Evolutionary conservation across 2,888 invertebrate genomes (phyloP), one percentile per base, ranked within the genome.

Genomic region (Agrotis exclamationis): DNA sequence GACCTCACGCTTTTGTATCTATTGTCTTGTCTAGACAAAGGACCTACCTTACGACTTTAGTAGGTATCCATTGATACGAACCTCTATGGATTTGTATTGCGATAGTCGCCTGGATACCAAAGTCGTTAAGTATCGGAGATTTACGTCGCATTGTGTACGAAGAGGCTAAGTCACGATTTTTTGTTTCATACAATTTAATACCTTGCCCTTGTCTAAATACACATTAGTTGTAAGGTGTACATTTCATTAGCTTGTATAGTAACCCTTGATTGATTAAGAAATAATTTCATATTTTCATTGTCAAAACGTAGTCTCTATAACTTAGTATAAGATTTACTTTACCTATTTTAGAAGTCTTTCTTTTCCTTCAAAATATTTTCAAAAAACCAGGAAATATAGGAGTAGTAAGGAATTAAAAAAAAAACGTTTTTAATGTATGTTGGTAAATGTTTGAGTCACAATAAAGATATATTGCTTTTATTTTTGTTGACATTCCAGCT

Each of bases 361-460:
- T 18, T 54, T 48, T 65, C 22, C 18, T 22, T 74, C n/a, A n/a
- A n/a, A n/a, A n/a, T n/a, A 18, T 75, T 75, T 75, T 57, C 18
- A 57, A 57, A 20, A 33, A 50, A 65, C 18, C 48, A 50, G 47
- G 54, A 54, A 11, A 18, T 44, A 20, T 59, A 33, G 0, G 1
- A 16, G 39, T 48, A 44, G 13, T 22, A 22, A 33, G 20, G 39
- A 39, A 39, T 9, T 1, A 39, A 39, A 11, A 39, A 33, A 33
- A 33, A 33, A 33, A 33, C 9, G 3, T 3, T 28, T 28, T 28
- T 5, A 28, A 28, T 28, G 33, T 33, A 33, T 33, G 1, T 33
- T 33, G 33, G 33, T 33, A 9, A 9, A 9, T 33, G 33, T 33
- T 33, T 33, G 33, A 33, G 33, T 33, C 9, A 33, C 7, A 33